A percentile compares a stretch with the other conserved stretches of the same genome.
These are phyloP conservation scores for Cecropterus lyciades DNA, from an alignment of 1,140 invertebrate species.

Conservation along the genomic window DNA sequence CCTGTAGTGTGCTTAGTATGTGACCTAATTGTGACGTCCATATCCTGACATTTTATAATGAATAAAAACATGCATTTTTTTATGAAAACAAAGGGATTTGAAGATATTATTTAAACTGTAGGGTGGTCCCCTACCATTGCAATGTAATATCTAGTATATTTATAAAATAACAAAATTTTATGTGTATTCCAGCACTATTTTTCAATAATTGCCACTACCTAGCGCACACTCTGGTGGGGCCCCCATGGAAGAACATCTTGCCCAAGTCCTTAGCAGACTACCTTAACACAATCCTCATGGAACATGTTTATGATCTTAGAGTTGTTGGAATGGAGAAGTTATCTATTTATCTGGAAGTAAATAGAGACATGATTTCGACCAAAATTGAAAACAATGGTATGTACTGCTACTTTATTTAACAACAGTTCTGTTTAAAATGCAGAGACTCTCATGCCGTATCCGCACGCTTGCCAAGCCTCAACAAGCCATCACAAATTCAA, in stretches of 20 bases:
- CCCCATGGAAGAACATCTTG: conserved; percentile 71
- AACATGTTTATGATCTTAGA: conserved; percentile 73
- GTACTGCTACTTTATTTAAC: background rate
- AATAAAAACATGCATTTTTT: no score
- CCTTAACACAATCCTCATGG: conserved; percentile 62
- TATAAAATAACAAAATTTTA: conserved; percentile 25
- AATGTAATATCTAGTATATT: no score
- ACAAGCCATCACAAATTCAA: no score
- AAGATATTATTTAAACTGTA: background rate
- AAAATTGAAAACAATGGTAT: conserved; percentile 68
- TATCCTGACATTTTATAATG: no score
- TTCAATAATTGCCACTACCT: conserved; percentile 84
- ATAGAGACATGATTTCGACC: conserved; percentile 65
- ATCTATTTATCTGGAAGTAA: conserved; percentile 67
- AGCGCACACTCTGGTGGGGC: conserved; percentile 74
- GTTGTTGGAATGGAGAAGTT: conserved; percentile 74
- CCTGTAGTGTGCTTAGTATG: no score
- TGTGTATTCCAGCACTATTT: conserved; percentile 71
- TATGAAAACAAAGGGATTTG: no score
- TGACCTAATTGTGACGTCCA: no score
- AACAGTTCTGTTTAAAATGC: no score
- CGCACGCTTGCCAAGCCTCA: no score
- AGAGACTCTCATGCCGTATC: no score
- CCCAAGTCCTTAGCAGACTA: conserved; percentile 54
- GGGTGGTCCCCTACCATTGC: no score